Percentiles rank a stretch among this genome's conserved stretches.
Evolutionary conservation across 30 jellyfish, hydroid and myxozoan species (phyloP).

Genomic region (Rhopilema esculentum): DNA sequence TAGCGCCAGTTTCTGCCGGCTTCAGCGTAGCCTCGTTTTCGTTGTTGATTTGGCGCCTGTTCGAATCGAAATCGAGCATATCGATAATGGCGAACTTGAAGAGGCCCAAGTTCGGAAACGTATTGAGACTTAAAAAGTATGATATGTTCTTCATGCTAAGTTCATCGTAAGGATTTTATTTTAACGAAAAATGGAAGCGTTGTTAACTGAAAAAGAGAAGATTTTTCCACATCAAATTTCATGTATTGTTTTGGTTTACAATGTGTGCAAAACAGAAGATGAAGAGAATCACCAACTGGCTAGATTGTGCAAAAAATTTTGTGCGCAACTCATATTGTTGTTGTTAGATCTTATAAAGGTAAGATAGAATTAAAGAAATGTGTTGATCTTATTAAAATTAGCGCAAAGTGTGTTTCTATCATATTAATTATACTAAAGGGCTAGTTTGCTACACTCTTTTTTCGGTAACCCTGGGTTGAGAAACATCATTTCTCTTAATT

Average conservation of each 20-base stretch:
- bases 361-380: neutral
- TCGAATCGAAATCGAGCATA: too few species aligned
- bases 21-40: neutral
- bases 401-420: too few species aligned
- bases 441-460: too few species aligned
- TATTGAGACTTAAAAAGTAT: too few species aligned
- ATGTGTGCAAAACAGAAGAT: slow-evolving; percentile 30
- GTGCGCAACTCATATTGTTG: slow-evolving; percentile 21
- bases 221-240: slow-evolving; percentile 58
- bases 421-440: too few species aligned
- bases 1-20: too few species aligned
- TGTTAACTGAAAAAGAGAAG: slow-evolving; percentile 30
- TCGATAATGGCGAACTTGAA: too few species aligned
- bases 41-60: neutral
- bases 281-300: slow-evolving; percentile 10
- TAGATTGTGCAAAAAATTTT: neutral
- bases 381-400: neutral
- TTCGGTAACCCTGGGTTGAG: too few species aligned
- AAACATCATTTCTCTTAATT: too few species aligned
- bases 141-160: too few species aligned
- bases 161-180: neutral
- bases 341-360: slow-evolving; percentile 43
- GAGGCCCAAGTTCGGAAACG: too few species aligned
- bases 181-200: slow-evolving; percentile 18
- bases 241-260: slow-evolving; percentile 30